Base-by-base conservation (phyloP, 2,113 vertebrate genomes). In the Loxodonta africana region DNA sequence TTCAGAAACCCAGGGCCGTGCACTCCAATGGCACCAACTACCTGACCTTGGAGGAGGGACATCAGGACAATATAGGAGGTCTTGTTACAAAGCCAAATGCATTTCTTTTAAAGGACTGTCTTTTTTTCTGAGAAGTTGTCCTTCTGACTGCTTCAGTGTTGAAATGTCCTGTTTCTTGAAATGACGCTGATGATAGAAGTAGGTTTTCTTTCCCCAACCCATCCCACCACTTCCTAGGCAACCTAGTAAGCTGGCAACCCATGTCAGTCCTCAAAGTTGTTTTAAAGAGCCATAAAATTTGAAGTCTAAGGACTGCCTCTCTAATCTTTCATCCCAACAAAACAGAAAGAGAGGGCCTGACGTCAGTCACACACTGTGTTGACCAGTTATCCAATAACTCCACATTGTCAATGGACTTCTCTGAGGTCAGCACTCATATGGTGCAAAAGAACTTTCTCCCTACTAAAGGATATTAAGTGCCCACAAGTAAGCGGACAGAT, bases 21-120 rank as follows among this genome's bases (percentile, higher is more conserved):
- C 51, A 82, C 89, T 25, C 48, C 83, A 57, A 21, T 7, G 37
- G 69, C 0, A 1, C 30, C 0, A 9, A 89, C 51, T 57, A 81
- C 30, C 48, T 87, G 63, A 83, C 94, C 95, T 57, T 88, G 65
- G 51, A 83, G 95, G 91, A 95, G 60, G 60, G 51, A 94, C 21
- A 41, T 26, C 71, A 86, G 26, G 63, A 93, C 28, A 33, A 44
- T 6, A 81, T 5, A n/a, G 23, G 41, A 91, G 51, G 91, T 37
- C 71, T 91, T 95, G 94, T 44, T 18, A 93, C 33, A 84, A 93
- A 88, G 63, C 76, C 83, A 65, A 93, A 67, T 20, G 10, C 17
- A 88, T 67, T 88, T 83, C 44, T 53, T 11, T 62, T 82, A 88
- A 95, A 89, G 33, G 71, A 80, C 26, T 53, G 11, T 44, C 69